A percentile compares a stretch with the other conserved stretches of the same genome.
These are phyloP conservation scores for Cavia aperea DNA, from an alignment of 2,113 vertebrate species.

Conservation along the genomic window DNA sequence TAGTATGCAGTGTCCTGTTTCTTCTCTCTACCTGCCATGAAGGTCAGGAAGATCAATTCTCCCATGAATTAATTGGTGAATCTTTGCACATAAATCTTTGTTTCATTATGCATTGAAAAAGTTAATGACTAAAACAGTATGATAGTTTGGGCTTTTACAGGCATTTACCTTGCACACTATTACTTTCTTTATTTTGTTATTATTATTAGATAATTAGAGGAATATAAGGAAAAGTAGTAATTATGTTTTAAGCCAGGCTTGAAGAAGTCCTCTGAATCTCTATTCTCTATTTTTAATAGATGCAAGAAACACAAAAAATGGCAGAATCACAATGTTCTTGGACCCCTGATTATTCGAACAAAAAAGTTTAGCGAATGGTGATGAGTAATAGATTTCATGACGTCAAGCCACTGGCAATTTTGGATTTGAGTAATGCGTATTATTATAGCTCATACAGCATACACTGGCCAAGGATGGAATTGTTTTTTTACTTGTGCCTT, in stretches of 20 bases:
- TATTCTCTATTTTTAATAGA: rapidly evolving
- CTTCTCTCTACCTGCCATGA: background rate
- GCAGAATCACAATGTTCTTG: background rate
- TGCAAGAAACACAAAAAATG: background rate
- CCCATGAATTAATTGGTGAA: background rate
- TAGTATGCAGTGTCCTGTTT: background rate
- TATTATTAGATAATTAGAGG: background rate
- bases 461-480: background rate
- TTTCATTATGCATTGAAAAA: background rate
- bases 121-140: background rate
- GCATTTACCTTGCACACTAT: background rate
- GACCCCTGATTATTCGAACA: background rate
- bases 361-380: background rate
- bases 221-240: background rate
- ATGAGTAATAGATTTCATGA: background rate
- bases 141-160: background rate
- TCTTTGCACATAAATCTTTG: background rate
- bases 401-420: background rate
- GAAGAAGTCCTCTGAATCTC: background rate
- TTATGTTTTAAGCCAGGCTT: background rate
- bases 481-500: background rate
- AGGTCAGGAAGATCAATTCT: background rate
- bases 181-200: background rate
- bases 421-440: background rate
- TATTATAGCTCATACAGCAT: background rate